These are phyloP conservation scores for Pectinophora gossypiella DNA, from an alignment of 1,140 invertebrate species.

Conservation along the genomic window DNA sequence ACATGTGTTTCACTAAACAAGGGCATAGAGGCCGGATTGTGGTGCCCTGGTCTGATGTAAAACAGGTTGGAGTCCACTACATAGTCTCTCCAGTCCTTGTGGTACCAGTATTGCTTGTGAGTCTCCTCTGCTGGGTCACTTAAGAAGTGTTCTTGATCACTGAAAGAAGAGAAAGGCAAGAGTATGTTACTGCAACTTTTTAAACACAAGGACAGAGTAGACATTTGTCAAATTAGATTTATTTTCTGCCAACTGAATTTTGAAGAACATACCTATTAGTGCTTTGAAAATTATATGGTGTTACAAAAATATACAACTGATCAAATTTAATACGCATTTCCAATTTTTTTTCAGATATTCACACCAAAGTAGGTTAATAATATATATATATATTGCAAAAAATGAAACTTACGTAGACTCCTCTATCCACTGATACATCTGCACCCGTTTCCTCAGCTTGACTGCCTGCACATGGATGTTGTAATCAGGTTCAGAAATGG, in stretches of 20 bases:
- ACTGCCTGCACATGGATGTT: conserved; percentile 85
- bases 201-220: no score
- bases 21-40: conserved; percentile 84
- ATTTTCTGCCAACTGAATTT: no score
- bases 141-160: conserved; percentile 53
- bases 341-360: no score
- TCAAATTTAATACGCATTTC: no score
- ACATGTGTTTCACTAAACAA: conserved; percentile 77
- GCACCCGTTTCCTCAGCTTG: conserved; percentile 84
- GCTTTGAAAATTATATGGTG: no score
- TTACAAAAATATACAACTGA: no score
- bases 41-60: conserved; percentile 83
- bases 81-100: conserved; percentile 88
- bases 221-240: no score
- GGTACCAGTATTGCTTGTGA: conserved; percentile 83
- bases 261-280: no score
- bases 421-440: conserved; percentile 96
- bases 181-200: not conserved
- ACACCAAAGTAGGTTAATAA: no score
- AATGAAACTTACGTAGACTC: conserved; percentile 78
- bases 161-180: conserved; percentile 24
- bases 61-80: conserved; percentile 86
- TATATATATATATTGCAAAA: no score
- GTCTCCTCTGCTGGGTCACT: conserved; percentile 59
- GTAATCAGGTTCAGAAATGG: conserved; percentile 87